Evolutionary conservation across 2,888 invertebrate genomes (phyloP).

Genomic region (Pseudococcus jackbeardsleyi): DNA sequence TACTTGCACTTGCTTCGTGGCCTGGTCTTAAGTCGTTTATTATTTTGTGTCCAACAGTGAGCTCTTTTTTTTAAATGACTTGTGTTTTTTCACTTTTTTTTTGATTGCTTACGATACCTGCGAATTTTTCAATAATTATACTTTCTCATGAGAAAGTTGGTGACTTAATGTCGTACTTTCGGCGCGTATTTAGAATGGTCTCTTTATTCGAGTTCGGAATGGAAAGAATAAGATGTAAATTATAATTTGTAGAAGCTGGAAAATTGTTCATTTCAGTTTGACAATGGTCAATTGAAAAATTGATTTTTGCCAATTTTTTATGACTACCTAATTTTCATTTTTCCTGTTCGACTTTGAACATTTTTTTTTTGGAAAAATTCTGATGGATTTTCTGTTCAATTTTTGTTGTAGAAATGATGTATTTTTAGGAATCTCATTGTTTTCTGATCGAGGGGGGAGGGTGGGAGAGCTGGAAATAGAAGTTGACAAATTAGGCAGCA

Average conservation of each 20-base stretch:
- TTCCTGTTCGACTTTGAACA: too few relatives aligned
- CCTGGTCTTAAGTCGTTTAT: background rate
- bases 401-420: too few relatives aligned
- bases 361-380: too few relatives aligned
- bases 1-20: background rate
- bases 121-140: background rate
- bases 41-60: background rate
- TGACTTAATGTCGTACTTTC: background rate
- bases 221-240: background rate
- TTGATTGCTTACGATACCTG: background rate
- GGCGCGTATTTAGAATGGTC: background rate
- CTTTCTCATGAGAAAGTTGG: background rate
- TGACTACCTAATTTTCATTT: background rate
- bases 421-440: too few relatives aligned
- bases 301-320: background rate
- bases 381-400: too few relatives aligned
- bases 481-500: too few relatives aligned
- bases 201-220: background rate
- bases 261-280: background rate
- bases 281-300: too few relatives aligned
- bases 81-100: background rate
- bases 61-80: slow-evolving; percentile 19
- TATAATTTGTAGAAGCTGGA: background rate
- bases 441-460: too few relatives aligned
- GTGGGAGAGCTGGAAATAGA: too few relatives aligned